A percentile compares a stretch with the other conserved stretches of the same genome.
Evolutionary conservation across 1,140 invertebrate species (phyloP).

Genomic region (Himalopsyche phryganea): DNA sequence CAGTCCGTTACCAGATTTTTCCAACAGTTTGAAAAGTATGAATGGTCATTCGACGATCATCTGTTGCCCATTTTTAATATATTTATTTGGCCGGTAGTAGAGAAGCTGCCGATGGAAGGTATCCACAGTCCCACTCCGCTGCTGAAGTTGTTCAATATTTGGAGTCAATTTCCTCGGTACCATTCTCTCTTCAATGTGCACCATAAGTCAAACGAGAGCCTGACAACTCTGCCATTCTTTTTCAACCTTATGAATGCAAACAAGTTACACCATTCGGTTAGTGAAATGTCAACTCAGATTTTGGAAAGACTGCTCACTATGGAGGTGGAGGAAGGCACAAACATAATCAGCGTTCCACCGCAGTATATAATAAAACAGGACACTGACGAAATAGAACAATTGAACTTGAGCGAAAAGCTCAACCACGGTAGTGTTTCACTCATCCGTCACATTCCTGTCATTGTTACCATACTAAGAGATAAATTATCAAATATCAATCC

Average conservation of each 20-base stretch:
- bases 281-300: constrained; percentile 70
- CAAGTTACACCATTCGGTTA: constrained; percentile 64
- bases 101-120: constrained; percentile 74
- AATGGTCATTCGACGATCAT: constrained; percentile 64
- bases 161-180: constrained; percentile 74
- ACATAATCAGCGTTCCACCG: constrained; percentile 40
- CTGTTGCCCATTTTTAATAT: constrained; percentile 73
- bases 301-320: constrained; percentile 74
- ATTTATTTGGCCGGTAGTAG: constrained; percentile 76
- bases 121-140: constrained; percentile 79
- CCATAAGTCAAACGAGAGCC: constrained; percentile 41
- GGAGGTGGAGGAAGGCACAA: constrained; percentile 52
- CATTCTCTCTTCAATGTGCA: constrained; percentile 67
- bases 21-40: constrained; percentile 71
- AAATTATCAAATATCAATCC: constrained; percentile 59
- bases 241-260: constrained; percentile 66
- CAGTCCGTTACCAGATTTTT: constrained; percentile 71
- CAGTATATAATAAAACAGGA: constrained; percentile 40
- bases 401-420: constrained; percentile 46
- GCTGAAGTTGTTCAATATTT: constrained; percentile 72
- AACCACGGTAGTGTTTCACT: constrained; percentile 74
- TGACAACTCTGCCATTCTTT: constrained; percentile 62
- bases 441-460: constrained; percentile 66
- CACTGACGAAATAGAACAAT: constrained; percentile 32
- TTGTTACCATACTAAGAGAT: constrained; percentile 69